Evolutionary conservation across 1,140 invertebrate genomes (phyloP).

Genomic region (Monomorium pharaonis): DNA sequence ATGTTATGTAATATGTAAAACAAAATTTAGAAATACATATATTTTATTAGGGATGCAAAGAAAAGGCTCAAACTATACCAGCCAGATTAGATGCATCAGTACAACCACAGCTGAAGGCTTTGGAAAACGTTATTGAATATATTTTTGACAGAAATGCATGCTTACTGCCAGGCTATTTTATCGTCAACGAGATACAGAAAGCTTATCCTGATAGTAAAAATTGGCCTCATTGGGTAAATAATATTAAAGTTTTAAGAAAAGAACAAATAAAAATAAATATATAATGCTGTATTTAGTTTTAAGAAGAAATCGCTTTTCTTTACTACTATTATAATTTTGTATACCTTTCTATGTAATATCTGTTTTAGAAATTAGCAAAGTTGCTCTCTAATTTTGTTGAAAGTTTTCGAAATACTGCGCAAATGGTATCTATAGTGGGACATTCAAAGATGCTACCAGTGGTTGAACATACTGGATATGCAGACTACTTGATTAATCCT

Average conservation of each 20-base stretch:
- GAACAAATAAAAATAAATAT: background rate
- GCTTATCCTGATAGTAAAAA: conserved; percentile 92
- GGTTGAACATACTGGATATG: conserved; percentile 96
- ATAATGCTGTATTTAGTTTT: background rate
- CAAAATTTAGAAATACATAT: background rate
- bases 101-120: conserved; percentile 91
- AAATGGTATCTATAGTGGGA: conserved; percentile 97
- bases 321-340: background rate
- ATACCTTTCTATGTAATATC: background rate
- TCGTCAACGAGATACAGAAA: conserved; percentile 97
- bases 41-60: conserved; percentile 90
- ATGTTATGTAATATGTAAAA: background rate
- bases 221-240: conserved; percentile 96
- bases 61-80: conserved; percentile 94
- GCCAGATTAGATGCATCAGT: conserved; percentile 91
- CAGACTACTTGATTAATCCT: conserved; percentile 94
- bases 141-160: conserved; percentile 97
- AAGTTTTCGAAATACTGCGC: conserved; percentile 95
- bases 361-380: conserved; percentile 91
- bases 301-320: too few relatives aligned
- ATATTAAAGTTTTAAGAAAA: background rate
- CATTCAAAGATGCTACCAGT: conserved; percentile 96
- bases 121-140: conserved; percentile 92
- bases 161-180: conserved; percentile 96
- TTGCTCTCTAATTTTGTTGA: conserved; percentile 95